Evolutionary conservation across 2,888 invertebrate species (phyloP).

Genomic region (Nemoura dubitans): DNA sequence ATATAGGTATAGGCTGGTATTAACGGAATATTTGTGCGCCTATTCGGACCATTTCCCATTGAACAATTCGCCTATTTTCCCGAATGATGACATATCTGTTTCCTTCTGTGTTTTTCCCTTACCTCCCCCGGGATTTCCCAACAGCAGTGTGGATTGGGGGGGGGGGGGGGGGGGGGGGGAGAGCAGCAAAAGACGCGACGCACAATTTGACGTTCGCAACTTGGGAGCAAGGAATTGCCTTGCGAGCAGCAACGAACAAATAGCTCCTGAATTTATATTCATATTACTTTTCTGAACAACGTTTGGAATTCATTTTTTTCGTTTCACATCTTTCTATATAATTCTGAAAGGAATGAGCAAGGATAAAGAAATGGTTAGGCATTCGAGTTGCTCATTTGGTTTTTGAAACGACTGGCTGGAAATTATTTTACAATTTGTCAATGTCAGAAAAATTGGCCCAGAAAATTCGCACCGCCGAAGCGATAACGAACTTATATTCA

Average conservation of each 20-base stretch:
- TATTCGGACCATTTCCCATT: background rate
- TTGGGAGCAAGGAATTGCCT: slow-evolving; percentile 43
- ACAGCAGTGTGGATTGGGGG: slow-evolving; percentile 21
- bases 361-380: slow-evolving; percentile 24
- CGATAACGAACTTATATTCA: slow-evolving; percentile 43
- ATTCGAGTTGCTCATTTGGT: slow-evolving; percentile 37
- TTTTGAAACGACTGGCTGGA: slow-evolving; percentile 28
- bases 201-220: slow-evolving; percentile 46
- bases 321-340: background rate
- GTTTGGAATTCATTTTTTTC: slow-evolving; percentile 14
- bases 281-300: slow-evolving; percentile 22
- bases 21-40: background rate
- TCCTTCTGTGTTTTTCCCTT: slow-evolving; percentile 1
- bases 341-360: background rate
- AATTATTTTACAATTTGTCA: slow-evolving; percentile 28
- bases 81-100: slow-evolving; percentile 25
- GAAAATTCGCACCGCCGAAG: slow-evolving; percentile 30
- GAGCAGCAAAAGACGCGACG: slow-evolving; percentile 32
- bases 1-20: background rate
- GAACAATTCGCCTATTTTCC: background rate
- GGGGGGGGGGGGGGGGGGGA: too few species aligned
- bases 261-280: slow-evolving; percentile 34
- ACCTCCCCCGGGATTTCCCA: background rate
- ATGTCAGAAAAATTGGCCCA: slow-evolving; percentile 28
- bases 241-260: slow-evolving; percentile 33